Base-by-base conservation (phyloP, 2,113 vertebrate genomes). In the Mesitornis unicolor region DNA sequence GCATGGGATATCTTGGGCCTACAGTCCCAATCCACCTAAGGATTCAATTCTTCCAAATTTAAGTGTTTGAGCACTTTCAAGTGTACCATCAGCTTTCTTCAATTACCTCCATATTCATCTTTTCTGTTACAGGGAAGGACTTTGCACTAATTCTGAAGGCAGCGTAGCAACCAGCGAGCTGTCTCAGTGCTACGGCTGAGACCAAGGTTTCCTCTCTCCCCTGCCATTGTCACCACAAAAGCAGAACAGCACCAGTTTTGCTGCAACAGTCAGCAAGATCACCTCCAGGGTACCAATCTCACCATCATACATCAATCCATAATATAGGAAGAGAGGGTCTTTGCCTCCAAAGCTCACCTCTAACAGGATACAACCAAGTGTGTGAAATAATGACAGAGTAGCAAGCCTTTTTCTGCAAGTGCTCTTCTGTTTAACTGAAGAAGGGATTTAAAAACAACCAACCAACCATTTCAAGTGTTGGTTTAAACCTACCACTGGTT, bases 221-320 rank as follows among this genome's bases (percentile, higher is more conserved):
- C 24, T n/a, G 25, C 42, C 28, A 4, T n/a, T 16, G 35, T 35
- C 16, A 14, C 35, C 29, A 14, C 54, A 28, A 6, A 13, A 31
- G 42, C 28, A 43, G n/a, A 65, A 20, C 50, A 35, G 24, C 18
- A 22, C 16, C 57, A 19, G 31, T 26, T 83, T 45, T 20, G 43
- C 25, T 59, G 24, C 29, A 42, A 6, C 17, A 31, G 22, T 16
- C 42, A 59, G 38, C 22, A 29, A 35, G 25, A 8, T 18, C 54
- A 26, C 22, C n/a, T 45, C 15, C 4, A 8, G 28, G 40, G 28
- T 26, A 26, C 40, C 14, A 5, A 11, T 16, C 40, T 75, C 29
- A 9, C 48, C 15, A 1, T 31, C 40, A 7, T 2, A 53, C 5
- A 7, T 15, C 36, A 56, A 35, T 26, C 22, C 2, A 2, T 20